phyloP scores from a whole-genome alignment of 2,888 invertebrate genomes.

The Boloria euphrosyne region DNA sequence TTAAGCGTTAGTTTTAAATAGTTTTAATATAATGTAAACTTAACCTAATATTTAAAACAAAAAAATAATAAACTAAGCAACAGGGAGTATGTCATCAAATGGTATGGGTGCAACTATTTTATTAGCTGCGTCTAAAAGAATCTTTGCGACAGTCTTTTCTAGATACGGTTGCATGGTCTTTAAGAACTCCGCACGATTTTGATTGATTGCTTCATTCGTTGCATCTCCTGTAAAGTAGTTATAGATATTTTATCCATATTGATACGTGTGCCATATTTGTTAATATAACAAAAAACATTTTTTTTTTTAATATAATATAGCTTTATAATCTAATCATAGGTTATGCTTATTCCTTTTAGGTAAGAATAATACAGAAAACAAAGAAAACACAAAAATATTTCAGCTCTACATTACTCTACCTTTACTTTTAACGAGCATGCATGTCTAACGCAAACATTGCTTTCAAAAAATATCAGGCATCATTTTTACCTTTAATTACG shows the following conservation, averaged over 20 bases:
- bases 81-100: slow-evolving; percentile 80
- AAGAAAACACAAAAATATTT: too few species aligned
- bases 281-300: not conserved
- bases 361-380: too few species aligned
- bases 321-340: too few species aligned
- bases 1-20: not conserved
- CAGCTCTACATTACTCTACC: too few species aligned
- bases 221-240: slow-evolving; percentile 64
- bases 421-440: too few species aligned
- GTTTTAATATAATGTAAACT: not conserved
- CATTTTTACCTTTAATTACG: not conserved
- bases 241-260: not conserved
- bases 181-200: slow-evolving; percentile 83
- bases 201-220: slow-evolving; percentile 83
- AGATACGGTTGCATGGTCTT: slow-evolving; percentile 80
- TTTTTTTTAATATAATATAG: too few species aligned
- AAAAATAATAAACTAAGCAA: slow-evolving; percentile 34
- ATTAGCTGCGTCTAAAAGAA: slow-evolving; percentile 80
- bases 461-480: too few species aligned
- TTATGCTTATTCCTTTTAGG: too few species aligned
- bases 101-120: slow-evolving; percentile 79
- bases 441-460: too few species aligned
- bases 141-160: slow-evolving; percentile 76
- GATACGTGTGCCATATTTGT: not conserved
- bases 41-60: not conserved